Evolutionary conservation across 2,797 vertebrate species (phyloP).

Genomic region (Fistularia commersonii): DNA sequence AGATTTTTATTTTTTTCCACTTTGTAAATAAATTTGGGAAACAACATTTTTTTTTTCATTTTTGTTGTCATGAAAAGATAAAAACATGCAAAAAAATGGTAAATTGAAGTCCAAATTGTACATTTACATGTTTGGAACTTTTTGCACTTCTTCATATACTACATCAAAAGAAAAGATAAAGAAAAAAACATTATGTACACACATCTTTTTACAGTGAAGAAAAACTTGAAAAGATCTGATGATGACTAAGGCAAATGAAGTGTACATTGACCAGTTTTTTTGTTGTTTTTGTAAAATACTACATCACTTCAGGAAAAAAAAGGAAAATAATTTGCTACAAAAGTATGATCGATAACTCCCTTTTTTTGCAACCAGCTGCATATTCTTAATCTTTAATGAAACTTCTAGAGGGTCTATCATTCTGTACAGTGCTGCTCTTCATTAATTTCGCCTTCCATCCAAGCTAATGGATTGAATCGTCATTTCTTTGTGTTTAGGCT

Average conservation of each 20-base stretch:
- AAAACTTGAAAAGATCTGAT: conserved; percentile 87
- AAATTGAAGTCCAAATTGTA: conserved; percentile 94
- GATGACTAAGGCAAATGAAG: conserved; percentile 85
- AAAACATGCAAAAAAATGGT: conserved; percentile 99
- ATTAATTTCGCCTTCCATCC: conserved; percentile 71
- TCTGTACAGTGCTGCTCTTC: conserved; percentile 85
- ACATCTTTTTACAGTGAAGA: conserved; percentile 96
- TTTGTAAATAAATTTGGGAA: conserved; percentile 90
- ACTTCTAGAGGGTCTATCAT: conserved; percentile 87
- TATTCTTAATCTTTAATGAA: conserved; percentile 84
- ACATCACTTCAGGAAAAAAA: conserved; percentile 78
- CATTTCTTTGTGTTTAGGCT: conserved; percentile 72
- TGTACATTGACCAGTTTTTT: conserved; percentile 88
- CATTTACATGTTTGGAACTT: conserved; percentile 95
- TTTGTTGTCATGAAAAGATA: conserved; percentile 93
- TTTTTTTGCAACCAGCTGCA: conserved; percentile 96
- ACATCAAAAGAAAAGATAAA: conserved; percentile 78
- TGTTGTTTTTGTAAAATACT: conserved; percentile 84
- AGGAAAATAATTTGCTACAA: conserved; percentile 86
- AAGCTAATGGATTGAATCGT: conserved; percentile 80
- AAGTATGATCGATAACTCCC: conserved; percentile 93
- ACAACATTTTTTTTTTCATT: conserved; percentile 84
- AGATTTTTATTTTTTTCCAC: conserved; percentile 83
- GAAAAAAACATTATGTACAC: conserved; percentile 95
- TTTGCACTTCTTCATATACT: conserved; percentile 92